A percentile compares a stretch with the other conserved stretches of the same genome.
Conservation (phyloP, 2,888 invertebrate genomes). For the Taenaris catops region DNA sequence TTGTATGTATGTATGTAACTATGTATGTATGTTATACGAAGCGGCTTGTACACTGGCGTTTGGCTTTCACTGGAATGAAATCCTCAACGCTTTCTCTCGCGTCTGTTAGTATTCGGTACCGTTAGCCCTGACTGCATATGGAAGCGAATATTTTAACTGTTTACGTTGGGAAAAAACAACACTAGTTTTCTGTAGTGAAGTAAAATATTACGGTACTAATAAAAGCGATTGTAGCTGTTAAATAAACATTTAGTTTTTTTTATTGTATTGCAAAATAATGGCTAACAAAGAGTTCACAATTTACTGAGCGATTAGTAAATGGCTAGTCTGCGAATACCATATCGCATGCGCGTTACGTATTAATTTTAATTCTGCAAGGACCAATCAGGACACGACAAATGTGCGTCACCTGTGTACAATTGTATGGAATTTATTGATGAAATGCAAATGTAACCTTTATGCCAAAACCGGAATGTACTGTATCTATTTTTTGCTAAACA, state of each 20-base stretch:
- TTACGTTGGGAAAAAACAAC: conserved; percentile 16
- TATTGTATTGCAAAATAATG: conserved; percentile 1
- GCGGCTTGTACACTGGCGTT: conserved; percentile 47
- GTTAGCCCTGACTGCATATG: conserved; percentile 47
- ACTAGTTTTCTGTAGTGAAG: neutral
- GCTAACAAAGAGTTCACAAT: conserved; percentile 11
- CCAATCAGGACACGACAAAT: conserved; percentile 1
- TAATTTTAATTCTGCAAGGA: conserved; percentile 4
- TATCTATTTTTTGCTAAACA: too few relatives aligned
- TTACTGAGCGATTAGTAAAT: conserved; percentile 16
- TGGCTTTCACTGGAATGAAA: conserved; percentile 66
- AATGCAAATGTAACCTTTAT: conserved; percentile 4
- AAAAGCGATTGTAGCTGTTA: too few relatives aligned
- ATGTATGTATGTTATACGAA: too few relatives aligned
- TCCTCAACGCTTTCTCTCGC: conserved; percentile 70
- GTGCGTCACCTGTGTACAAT: conserved; percentile 7
- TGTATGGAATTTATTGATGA: conserved; percentile 1
- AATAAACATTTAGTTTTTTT: neutral
- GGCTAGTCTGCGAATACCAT: conserved; percentile 9
- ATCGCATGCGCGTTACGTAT: conserved; percentile 25
- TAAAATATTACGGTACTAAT: neutral
- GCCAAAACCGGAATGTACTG: too few relatives aligned
- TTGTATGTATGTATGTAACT: too few relatives aligned
- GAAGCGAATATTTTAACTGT: conserved; percentile 20
- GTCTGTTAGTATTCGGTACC: conserved; percentile 56